These are phyloP conservation scores for Mormyrus hasselquistii DNA, from an alignment of 2,797 vertebrate species.

Conservation along the genomic window DNA sequence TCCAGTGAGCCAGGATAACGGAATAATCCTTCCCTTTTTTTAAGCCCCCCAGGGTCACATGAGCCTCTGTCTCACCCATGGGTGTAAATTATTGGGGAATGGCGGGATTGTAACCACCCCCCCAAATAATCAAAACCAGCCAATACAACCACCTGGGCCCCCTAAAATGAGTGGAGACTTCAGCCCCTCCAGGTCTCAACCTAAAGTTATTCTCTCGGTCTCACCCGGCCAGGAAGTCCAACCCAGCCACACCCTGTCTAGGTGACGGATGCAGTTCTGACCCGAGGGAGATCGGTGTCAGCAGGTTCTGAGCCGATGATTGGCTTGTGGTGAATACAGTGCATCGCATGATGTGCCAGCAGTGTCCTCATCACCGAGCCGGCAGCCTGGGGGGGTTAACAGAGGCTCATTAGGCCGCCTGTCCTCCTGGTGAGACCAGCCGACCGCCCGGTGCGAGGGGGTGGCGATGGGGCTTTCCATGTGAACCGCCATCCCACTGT, in stretches of 20 bases:
- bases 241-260: not conserved
- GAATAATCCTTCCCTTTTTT: not conserved
- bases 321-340: not conserved
- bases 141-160: not conserved
- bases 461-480: not conserved
- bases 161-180: not conserved
- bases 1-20: not conserved
- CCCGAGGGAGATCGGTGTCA: slow-evolving; percentile 21
- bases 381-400: slow-evolving; percentile 41
- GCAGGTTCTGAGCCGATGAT: not conserved
- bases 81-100: not conserved
- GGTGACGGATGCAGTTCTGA: not conserved
- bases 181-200: not conserved
- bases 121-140: not conserved
- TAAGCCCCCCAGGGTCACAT: not conserved
- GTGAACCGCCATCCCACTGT: not conserved
- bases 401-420: slow-evolving; percentile 67
- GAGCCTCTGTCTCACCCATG: not conserved
- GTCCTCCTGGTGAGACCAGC: slow-evolving; percentile 46
- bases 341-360: slow-evolving; percentile 31
- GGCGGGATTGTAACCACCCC: not conserved
- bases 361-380: slow-evolving; percentile 29
- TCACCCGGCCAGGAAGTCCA: not conserved
- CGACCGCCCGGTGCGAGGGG: slow-evolving; percentile 18
- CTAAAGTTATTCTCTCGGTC: not conserved